These are phyloP conservation scores for Caenorhabditis inopinata DNA, from an alignment of 1,140 invertebrate species.

Conservation along the genomic window DNA sequence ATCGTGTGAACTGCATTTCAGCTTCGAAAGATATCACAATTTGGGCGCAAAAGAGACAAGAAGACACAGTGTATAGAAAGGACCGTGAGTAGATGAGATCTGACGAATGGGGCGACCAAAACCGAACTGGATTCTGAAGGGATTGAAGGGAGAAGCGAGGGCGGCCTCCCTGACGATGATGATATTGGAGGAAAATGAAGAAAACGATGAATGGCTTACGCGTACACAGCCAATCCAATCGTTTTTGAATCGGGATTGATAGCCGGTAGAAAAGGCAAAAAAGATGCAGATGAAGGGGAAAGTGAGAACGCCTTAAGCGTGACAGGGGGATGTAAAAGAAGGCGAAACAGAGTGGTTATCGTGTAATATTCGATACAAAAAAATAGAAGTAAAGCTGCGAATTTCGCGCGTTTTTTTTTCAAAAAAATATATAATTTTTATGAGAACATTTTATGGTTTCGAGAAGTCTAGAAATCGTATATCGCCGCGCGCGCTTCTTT, in stretches of 20 bases:
- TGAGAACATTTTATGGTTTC: background rate
- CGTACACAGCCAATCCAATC: background rate
- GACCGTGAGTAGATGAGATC: conserved; percentile 16
- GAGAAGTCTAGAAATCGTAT: background rate
- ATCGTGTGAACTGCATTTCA: background rate
- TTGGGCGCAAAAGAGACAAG: background rate
- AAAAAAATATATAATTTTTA: background rate
- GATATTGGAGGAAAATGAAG: conserved; percentile 16
- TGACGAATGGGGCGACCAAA: conserved; percentile 16
- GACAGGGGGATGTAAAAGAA: background rate
- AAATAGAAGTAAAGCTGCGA: background rate
- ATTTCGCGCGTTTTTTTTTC: too few relatives aligned
- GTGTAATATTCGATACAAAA: background rate
- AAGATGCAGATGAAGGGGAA: background rate
- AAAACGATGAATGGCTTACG: conserved; percentile 17
- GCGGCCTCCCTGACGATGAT: conserved; percentile 11
- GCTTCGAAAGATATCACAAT: background rate
- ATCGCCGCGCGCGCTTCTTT: too few relatives aligned
- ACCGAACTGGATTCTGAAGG: conserved; percentile 27
- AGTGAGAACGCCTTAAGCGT: conserved; percentile 20
- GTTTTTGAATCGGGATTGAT: conserved; percentile 32
- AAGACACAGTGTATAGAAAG: conserved; percentile 19
- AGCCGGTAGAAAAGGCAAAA: background rate
- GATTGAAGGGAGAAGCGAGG: background rate
- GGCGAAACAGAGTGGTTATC: background rate